Conservation (phyloP, 2,888 invertebrate genomes). For the Epirrhoe alternata region DNA sequence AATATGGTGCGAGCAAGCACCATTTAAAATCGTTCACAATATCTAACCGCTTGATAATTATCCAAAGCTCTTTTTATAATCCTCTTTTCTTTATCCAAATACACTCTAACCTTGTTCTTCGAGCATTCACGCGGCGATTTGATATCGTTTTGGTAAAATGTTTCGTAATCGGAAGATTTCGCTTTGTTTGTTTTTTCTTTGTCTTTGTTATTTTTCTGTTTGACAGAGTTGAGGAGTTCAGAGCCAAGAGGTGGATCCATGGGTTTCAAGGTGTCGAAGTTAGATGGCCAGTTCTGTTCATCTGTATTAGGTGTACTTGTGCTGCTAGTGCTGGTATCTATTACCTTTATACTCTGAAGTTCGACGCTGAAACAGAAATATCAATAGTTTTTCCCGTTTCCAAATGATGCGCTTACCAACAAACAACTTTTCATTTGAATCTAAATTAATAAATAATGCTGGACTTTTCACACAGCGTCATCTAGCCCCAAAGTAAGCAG, state of each 20-base stretch:
- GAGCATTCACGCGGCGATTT: slow-evolving; percentile 58
- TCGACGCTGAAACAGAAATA: slow-evolving; percentile 76
- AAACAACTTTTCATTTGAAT: too few relatives aligned
- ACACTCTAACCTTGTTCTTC: slow-evolving; percentile 69
- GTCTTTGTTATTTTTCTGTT: slow-evolving; percentile 8
- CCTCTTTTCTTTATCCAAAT: slow-evolving; percentile 63
- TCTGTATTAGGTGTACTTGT: slow-evolving; percentile 20
- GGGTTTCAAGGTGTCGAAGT: slow-evolving; percentile 24
- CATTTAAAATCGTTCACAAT: slow-evolving; percentile 51
- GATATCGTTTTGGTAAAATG: slow-evolving; percentile 65
- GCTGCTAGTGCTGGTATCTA: slow-evolving; percentile 35
- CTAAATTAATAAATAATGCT: too few relatives aligned
- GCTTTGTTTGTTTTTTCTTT: slow-evolving; percentile 8
- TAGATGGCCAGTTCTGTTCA: slow-evolving; percentile 28
- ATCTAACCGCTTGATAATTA: slow-evolving; percentile 49
- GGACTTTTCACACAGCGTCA: too few relatives aligned
- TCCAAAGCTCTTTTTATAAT: slow-evolving; percentile 52
- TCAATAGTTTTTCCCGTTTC: too few relatives aligned
- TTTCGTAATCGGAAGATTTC: slow-evolving; percentile 60
- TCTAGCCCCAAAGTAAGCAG: too few relatives aligned
- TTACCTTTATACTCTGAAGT: slow-evolving; percentile 66
- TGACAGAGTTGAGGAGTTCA: slow-evolving; percentile 19
- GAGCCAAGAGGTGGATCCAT: slow-evolving; percentile 25
- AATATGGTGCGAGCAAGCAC: neutral
- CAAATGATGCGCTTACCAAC: too few relatives aligned